A percentile compares a stretch with the other conserved stretches of the same genome.
These are phyloP conservation scores for Camponotus vicinus DNA, from an alignment of 1,140 invertebrate genomes.

Conservation along the genomic window DNA sequence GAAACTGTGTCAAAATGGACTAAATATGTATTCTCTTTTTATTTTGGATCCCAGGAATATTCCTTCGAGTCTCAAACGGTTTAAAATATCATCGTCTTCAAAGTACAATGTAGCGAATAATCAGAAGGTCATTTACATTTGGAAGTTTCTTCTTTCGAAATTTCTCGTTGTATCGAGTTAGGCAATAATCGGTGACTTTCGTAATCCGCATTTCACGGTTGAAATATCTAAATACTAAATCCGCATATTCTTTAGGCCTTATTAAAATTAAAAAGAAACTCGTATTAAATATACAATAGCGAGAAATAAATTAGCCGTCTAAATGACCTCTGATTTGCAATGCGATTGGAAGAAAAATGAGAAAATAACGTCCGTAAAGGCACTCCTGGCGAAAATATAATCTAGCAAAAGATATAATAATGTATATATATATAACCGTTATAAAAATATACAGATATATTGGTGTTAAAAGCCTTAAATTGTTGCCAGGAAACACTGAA, in stretches of 20 bases:
- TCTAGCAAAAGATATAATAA: not conserved
- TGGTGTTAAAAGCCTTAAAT: not conserved
- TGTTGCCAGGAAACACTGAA: slow-evolving; percentile 52
- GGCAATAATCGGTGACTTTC: not conserved
- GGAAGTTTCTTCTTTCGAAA: not conserved
- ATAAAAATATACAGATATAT: not conserved
- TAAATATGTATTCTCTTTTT: not conserved
- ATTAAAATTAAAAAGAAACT: slow-evolving; percentile 12
- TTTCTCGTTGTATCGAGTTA: slow-evolving; percentile 5
- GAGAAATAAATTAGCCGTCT: slow-evolving; percentile 15
- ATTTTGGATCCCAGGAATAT: not conserved
- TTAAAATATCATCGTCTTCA: not conserved
- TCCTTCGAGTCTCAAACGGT: not conserved
- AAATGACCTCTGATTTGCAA: not conserved
- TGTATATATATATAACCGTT: not conserved
- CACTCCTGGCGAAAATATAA: slow-evolving; percentile 64
- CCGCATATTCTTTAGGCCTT: not conserved
- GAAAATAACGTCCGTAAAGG: slow-evolving; percentile 59
- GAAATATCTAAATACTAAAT: not conserved
- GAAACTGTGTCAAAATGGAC: not conserved
- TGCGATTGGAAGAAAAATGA: slow-evolving; percentile 25
- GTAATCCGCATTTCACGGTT: not conserved
- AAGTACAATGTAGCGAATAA: not conserved
- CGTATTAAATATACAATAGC: not conserved
- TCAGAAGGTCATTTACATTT: not conserved